These are phyloP conservation scores for Halcyon chelicuti DNA, from an alignment of 2,797 vertebrate species.

Conservation along the genomic window DNA sequence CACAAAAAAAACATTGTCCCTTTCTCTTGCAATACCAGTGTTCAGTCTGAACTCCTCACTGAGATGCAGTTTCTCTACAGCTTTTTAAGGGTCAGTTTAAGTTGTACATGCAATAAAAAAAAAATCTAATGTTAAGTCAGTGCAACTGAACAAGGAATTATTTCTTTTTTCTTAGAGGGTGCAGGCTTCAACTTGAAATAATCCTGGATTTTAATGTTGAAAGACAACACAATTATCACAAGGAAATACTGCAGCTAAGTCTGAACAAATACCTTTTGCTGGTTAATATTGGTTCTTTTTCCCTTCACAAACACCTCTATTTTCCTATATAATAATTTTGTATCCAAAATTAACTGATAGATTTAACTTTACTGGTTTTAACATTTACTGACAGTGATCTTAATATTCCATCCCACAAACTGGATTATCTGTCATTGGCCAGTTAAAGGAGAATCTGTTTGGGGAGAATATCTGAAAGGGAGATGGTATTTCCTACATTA, in stretches of 20 bases:
- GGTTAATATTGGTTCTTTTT: neutral
- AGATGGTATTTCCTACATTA: neutral
- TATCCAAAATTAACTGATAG: neutral
- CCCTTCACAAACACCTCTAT: neutral
- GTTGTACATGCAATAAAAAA: neutral
- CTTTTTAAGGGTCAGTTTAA: neutral
- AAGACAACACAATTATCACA: neutral
- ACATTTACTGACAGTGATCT: neutral
- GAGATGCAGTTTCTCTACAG: neutral
- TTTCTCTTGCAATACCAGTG: neutral
- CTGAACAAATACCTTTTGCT: neutral
- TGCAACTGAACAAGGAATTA: neutral
- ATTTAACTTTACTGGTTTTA: neutral
- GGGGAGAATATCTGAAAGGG: neutral
- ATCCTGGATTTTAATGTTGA: neutral
- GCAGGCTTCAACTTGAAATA: neutral
- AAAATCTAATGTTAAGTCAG: neutral
- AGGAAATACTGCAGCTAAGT: neutral
- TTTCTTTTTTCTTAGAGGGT: neutral
- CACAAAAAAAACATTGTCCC: neutral
- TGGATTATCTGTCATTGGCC: neutral
- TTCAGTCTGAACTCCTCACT: neutral
- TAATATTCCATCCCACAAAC: neutral
- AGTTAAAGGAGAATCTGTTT: neutral
- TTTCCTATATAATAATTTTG: neutral